Percentiles rank a stretch among this genome's conserved stretches.
Evolutionary conservation across 92 coral and sea anemone species (phyloP).

Genomic region (Actinernus sp.): DNA sequence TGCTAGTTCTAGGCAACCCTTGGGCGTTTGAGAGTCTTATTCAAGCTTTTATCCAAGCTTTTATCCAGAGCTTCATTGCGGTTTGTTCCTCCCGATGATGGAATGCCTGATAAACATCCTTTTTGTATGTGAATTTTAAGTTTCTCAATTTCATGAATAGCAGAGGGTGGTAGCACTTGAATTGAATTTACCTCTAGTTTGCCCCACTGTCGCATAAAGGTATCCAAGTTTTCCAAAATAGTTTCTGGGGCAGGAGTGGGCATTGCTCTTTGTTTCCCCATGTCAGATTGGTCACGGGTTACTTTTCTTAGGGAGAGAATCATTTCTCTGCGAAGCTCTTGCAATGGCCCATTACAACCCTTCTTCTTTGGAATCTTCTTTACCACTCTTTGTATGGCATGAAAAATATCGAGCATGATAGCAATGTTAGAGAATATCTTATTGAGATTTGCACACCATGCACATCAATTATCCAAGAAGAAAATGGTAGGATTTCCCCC

Average conservation of each 20-base stretch:
- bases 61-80: slow-evolving; percentile 45
- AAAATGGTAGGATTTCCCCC: slow-evolving; percentile 39
- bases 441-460: slow-evolving; percentile 44
- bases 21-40: slow-evolving; percentile 45
- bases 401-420: slow-evolving; percentile 47
- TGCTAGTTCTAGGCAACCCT: slow-evolving; percentile 63
- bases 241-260: slow-evolving; percentile 64
- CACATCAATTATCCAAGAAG: slow-evolving; percentile 53
- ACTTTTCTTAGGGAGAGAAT: slow-evolving; percentile 38
- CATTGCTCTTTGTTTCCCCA: slow-evolving; percentile 71
- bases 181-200: slow-evolving; percentile 40
- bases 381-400: slow-evolving; percentile 62
- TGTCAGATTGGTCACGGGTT: slow-evolving; percentile 45
- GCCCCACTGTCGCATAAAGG: slow-evolving; percentile 55
- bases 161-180: slow-evolving; percentile 49
- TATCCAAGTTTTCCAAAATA: slow-evolving; percentile 54
- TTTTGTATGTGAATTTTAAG: slow-evolving; percentile 38
- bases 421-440: slow-evolving; percentile 36
- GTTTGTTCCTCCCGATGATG: slow-evolving; percentile 59
- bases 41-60: slow-evolving; percentile 43
- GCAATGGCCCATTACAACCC: slow-evolving; percentile 62
- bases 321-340: slow-evolving; percentile 52
- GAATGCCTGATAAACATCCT: slow-evolving; percentile 70
- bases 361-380: slow-evolving; percentile 55
- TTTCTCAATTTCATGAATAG: slow-evolving; percentile 49